Conservation (phyloP, 2,113 vertebrate species). For the Dromaius novaehollandiae region DNA sequence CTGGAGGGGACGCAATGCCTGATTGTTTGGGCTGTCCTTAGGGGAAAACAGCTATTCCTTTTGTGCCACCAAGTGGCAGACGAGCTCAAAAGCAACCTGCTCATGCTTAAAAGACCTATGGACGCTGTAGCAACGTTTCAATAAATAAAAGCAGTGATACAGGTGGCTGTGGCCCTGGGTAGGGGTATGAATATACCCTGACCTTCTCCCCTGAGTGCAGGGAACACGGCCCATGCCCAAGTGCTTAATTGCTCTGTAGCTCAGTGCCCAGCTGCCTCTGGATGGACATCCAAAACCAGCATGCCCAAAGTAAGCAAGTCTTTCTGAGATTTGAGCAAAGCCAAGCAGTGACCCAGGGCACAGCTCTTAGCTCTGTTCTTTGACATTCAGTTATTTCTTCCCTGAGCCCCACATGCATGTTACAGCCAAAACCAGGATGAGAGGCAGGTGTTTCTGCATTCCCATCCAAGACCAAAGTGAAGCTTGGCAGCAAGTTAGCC, state of each 20-base stretch:
- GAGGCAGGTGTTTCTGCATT: neutral
- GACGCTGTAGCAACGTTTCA: accelerated
- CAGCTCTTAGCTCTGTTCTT: neutral
- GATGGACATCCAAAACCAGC: neutral
- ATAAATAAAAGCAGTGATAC: neutral
- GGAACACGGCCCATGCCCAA: neutral
- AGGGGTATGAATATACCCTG: neutral
- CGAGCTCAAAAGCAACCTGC: neutral
- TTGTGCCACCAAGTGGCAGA: accelerated
- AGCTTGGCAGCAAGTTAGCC: too few relatives aligned
- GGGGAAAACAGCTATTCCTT: accelerated
- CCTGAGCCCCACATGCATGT: accelerated
- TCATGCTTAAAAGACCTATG: accelerated
- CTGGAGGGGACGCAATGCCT: neutral
- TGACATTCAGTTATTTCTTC: neutral
- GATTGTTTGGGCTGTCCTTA: accelerated
- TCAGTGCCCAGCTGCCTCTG: neutral
- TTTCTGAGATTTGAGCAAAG: neutral
- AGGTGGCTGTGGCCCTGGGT: neutral
- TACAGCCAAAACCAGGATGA: neutral
- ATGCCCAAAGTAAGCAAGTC: accelerated
- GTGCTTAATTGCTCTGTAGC: neutral
- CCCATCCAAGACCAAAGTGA: neutral
- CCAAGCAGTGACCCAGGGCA: neutral
- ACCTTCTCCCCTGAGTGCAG: neutral